Conservation (phyloP, 1,140 invertebrate species). For the Cotesia glomerata region DNA sequence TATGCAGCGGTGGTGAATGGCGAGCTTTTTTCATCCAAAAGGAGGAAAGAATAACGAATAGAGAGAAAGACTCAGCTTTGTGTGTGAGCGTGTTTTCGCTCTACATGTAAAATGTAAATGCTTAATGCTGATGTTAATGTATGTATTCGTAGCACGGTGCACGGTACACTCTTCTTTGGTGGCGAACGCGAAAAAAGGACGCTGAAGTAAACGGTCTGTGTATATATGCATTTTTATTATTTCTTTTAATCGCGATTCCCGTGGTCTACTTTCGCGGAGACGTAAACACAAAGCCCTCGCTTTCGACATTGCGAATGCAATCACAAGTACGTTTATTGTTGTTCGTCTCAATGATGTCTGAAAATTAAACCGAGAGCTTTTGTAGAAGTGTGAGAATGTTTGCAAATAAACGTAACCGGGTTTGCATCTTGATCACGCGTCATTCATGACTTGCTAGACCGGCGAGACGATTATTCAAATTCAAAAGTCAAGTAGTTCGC, state of each 20-base stretch:
- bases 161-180: conserved; percentile 10
- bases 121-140: no score
- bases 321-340: not conserved
- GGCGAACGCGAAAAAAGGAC: conserved; percentile 1
- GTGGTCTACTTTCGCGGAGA: conserved; percentile 1
- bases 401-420: not conserved
- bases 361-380: not conserved
- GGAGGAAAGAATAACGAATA: no score
- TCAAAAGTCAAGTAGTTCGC: not conserved
- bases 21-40: not conserved
- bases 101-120: no score
- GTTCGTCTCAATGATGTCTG: not conserved
- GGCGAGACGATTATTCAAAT: not conserved
- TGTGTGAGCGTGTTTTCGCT: not conserved
- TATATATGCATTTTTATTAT: no score
- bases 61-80: conserved; percentile 12
- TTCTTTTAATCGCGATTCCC: conserved; percentile 17
- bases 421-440: conserved; percentile 14
- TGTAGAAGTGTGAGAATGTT: no score
- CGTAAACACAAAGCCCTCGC: not conserved
- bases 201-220: conserved; percentile 8
- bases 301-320: not conserved
- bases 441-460: not conserved
- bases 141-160: not conserved
- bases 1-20: conserved; percentile 43